phyloP scores from a whole-genome alignment of 1,140 invertebrate genomes.

The Drosophila malerkotliana region DNA sequence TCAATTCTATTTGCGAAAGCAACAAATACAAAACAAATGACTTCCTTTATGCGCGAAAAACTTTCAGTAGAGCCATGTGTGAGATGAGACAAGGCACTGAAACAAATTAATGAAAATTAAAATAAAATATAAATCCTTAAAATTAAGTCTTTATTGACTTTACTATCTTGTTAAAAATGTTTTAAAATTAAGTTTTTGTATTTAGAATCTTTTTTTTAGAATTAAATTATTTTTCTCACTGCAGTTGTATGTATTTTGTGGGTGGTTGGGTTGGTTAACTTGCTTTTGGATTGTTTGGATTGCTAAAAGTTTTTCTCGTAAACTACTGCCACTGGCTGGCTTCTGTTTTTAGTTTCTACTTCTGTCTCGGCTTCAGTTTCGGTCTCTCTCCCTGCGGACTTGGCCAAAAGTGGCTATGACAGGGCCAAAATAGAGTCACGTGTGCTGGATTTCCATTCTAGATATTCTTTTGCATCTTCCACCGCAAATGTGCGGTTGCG shows the following conservation, averaged over 20 bases:
- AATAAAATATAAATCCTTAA: no score
- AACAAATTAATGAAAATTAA: neutral
- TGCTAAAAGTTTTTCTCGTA: constrained; percentile 61
- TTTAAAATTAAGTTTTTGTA: neutral
- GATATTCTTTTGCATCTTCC: neutral
- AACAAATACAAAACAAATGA: constrained; percentile 70
- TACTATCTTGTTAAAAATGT: no score
- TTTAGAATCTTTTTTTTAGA: neutral
- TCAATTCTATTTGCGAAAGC: constrained; percentile 50
- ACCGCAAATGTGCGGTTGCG: neutral
- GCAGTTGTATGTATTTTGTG: constrained; percentile 15
- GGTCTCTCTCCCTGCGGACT: constrained; percentile 13
- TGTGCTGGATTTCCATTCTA: constrained; percentile 20
- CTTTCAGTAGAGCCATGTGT: constrained; percentile 18
- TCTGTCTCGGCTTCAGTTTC: constrained; percentile 33
- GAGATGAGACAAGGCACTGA: neutral
- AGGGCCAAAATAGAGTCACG: constrained; percentile 59
- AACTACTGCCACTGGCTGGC: constrained; percentile 35
- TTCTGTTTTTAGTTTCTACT: constrained; percentile 10
- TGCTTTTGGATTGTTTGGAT: constrained; percentile 13
- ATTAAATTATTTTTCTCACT: constrained; percentile 7
- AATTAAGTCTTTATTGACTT: no score
- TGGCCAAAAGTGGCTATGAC: constrained; percentile 67
- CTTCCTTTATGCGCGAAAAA: constrained; percentile 56
- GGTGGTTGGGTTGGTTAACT: constrained; percentile 2